Evolutionary conservation across 2,888 invertebrate species (phyloP).

Genomic region (Lycia hirtaria): DNA sequence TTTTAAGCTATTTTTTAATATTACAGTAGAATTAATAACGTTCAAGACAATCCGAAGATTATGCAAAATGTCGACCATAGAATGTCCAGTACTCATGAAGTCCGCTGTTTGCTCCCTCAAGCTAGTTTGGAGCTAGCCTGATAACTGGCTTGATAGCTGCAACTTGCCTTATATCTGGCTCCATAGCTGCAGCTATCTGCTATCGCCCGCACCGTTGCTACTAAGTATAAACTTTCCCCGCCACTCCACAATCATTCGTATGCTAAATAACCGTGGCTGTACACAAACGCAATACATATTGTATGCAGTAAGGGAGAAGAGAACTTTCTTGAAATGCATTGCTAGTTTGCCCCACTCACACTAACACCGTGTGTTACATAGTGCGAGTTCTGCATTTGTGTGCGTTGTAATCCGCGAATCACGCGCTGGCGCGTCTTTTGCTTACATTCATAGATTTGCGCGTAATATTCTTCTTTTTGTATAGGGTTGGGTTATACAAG

Average conservation of each 20-base stretch:
- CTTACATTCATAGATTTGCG: too few relatives aligned
- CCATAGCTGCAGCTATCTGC: slow-evolving; percentile 2
- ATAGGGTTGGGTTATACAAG: too few relatives aligned
- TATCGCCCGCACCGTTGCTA: slow-evolving; percentile 13
- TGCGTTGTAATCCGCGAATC: too few relatives aligned
- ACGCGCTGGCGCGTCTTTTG: too few relatives aligned
- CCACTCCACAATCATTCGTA: slow-evolving; percentile 38
- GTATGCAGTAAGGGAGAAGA: slow-evolving; percentile 12
- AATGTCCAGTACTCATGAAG: not conserved
- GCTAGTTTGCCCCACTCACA: too few relatives aligned
- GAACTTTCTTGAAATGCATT: slow-evolving; percentile 4
- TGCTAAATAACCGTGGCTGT: slow-evolving; percentile 36
- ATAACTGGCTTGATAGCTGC: not conserved
- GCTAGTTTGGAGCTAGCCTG: not conserved
- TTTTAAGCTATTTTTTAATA: not conserved
- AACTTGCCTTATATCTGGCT: not conserved
- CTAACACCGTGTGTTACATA: too few relatives aligned
- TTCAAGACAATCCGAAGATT: slow-evolving; percentile 5
- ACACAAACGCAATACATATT: slow-evolving; percentile 12
- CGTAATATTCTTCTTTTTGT: too few relatives aligned
- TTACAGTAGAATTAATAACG: not conserved
- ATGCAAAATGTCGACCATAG: slow-evolving; percentile 7
- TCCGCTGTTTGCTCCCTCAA: not conserved
- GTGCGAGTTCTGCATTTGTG: too few relatives aligned
- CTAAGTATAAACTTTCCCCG: slow-evolving; percentile 25